Percentiles rank a stretch among this genome's conserved stretches.
These are phyloP conservation scores for Akabosia matsudoensis DNA, from an alignment of 1,140 invertebrate genomes.

Conservation along the genomic window DNA sequence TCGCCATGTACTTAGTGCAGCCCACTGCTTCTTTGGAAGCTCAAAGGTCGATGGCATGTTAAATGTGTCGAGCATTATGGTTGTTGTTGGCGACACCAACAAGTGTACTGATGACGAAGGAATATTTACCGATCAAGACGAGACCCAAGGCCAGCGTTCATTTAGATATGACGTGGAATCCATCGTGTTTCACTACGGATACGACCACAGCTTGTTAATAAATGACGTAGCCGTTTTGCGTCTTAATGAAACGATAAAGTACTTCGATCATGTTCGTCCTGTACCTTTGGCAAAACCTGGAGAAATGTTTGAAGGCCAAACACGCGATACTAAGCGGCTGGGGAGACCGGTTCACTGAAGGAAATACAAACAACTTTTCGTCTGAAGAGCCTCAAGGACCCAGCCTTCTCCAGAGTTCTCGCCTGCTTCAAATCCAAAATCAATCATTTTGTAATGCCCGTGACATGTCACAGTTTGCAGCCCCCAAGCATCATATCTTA, in stretches of 20 bases:
- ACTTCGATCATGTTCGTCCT: constrained; percentile 6
- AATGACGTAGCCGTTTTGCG: constrained; percentile 36
- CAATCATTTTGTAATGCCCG: constrained; percentile 20
- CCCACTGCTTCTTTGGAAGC: constrained; percentile 51
- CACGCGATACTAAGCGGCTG: constrained; percentile 28
- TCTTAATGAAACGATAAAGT: constrained; percentile 24
- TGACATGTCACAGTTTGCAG: constrained; percentile 12
- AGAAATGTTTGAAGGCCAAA: constrained; percentile 4
- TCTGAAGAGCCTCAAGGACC: background rate
- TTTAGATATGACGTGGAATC: constrained; percentile 34
- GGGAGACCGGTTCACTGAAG: constrained; percentile 22
- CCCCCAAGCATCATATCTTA: background rate
- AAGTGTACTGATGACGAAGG: constrained; percentile 28
- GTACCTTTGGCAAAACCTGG: constrained; percentile 17
- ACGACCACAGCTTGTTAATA: constrained; percentile 27
- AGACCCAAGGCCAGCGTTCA: background rate
- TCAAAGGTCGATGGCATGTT: constrained; percentile 31
- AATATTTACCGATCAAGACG: background rate
- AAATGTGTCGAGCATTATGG: constrained; percentile 10
- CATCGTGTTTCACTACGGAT: constrained; percentile 34
- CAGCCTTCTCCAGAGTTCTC: constrained; percentile 8
- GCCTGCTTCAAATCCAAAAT: constrained; percentile 27
- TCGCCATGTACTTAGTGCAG: constrained; percentile 51
- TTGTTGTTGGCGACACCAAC: constrained; percentile 37
- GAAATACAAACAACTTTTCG: background rate